Evolutionary conservation across 1,140 invertebrate genomes (phyloP).

Genomic region (Lerema accius): DNA sequence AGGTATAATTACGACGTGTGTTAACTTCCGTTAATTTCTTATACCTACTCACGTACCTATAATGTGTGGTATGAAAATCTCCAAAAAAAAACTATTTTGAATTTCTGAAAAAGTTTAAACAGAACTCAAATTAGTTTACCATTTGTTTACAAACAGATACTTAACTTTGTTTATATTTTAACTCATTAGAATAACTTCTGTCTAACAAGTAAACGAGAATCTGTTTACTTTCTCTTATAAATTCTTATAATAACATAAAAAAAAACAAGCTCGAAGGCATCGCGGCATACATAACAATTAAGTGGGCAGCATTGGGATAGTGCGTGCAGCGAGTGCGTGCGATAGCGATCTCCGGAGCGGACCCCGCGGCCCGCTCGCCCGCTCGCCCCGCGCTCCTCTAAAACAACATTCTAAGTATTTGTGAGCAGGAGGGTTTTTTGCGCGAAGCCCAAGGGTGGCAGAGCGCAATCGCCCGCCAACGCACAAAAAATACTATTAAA

Average conservation of each 20-base stretch:
- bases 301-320: slow-evolving; percentile 75
- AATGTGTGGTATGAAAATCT: too few relatives aligned
- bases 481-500: slow-evolving; percentile 81
- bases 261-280: slow-evolving; percentile 44
- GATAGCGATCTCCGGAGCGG: slow-evolving; percentile 76
- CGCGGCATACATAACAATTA: slow-evolving; percentile 73
- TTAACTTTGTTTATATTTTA: background rate
- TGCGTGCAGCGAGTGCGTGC: slow-evolving; percentile 80
- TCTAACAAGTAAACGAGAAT: background rate
- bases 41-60: too few relatives aligned
- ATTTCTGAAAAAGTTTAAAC: too few relatives aligned
- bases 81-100: too few relatives aligned
- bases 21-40: too few relatives aligned
- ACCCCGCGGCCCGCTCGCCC: slow-evolving; percentile 51
- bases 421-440: slow-evolving; percentile 78
- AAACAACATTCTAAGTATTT: slow-evolving; percentile 80
- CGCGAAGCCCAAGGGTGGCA: slow-evolving; percentile 76
- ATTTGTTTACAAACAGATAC: background rate
- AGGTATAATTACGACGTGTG: background rate
- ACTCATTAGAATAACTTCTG: too few relatives aligned
- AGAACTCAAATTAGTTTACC: too few relatives aligned
- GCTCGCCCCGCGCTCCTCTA: slow-evolving; percentile 60
- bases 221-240: slow-evolving; percentile 12
- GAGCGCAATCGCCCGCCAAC: slow-evolving; percentile 75
- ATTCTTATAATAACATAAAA: slow-evolving; percentile 10